Percentiles rank a stretch among this genome's conserved stretches.
These are phyloP conservation scores for Eristalinus sepulchralis DNA, from an alignment of 2,888 invertebrate species.

Conservation along the genomic window DNA sequence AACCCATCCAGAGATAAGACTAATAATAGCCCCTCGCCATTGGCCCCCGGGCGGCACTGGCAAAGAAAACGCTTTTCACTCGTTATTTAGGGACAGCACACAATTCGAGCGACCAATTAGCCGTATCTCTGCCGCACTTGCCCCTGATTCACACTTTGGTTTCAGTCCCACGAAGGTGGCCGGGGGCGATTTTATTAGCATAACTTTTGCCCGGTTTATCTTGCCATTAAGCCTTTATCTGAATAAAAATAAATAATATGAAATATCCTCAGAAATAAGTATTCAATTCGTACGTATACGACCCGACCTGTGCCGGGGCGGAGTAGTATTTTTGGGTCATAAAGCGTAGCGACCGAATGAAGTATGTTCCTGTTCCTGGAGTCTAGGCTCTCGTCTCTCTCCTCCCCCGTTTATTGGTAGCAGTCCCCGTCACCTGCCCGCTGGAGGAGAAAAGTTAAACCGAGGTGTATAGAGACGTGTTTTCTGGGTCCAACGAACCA, in stretches of 20 bases:
- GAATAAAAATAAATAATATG: constrained; percentile 3
- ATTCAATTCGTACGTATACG: constrained; percentile 9
- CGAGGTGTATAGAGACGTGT: constrained; percentile 48
- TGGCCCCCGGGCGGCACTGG: background rate
- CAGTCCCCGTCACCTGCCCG: too few relatives aligned
- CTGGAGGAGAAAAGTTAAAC: constrained; percentile 37
- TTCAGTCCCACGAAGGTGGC: background rate
- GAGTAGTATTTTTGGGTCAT: background rate
- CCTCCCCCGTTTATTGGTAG: too few relatives aligned
- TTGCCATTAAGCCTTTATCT: constrained; percentile 11
- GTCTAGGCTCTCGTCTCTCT: background rate
- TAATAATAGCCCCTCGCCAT: background rate
- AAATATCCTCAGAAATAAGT: background rate
- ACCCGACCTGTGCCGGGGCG: background rate
- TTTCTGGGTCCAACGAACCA: constrained; percentile 65
- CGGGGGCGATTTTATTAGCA: constrained; percentile 37
- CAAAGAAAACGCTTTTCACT: background rate
- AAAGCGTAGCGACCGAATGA: background rate
- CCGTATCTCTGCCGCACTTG: background rate
- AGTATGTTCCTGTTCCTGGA: constrained; percentile 4
- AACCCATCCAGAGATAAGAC: background rate
- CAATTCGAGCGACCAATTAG: constrained; percentile 6
- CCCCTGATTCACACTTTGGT: background rate
- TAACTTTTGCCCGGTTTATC: constrained; percentile 41
- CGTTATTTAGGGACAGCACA: background rate